phyloP scores from a whole-genome alignment of 2,888 invertebrate genomes.

The Lagria hirta region DNA sequence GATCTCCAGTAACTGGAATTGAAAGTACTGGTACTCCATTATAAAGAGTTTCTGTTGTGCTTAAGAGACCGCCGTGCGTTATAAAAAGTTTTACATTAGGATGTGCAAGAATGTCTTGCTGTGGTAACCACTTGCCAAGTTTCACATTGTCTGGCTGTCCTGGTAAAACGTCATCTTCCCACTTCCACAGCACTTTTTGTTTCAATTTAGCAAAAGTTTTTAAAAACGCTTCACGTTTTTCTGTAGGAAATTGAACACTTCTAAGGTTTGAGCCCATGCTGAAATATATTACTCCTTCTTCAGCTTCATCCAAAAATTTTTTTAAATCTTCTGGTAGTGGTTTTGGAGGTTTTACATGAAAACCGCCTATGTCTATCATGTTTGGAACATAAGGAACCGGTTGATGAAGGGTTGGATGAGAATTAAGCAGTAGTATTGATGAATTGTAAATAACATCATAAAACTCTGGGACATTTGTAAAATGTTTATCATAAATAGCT shows the following conservation, averaged over 20 bases:
- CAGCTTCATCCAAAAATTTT: conserved; percentile 56
- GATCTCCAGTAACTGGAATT: conserved; percentile 24
- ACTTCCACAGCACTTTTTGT: conserved; percentile 68
- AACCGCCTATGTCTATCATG: conserved; percentile 60
- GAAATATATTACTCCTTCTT: conserved; percentile 59
- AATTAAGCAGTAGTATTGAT: conserved; percentile 41
- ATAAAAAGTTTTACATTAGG: conserved; percentile 20
- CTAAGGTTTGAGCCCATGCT: conserved; percentile 63
- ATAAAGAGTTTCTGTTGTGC: conserved; percentile 23
- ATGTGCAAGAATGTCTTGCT: conserved; percentile 37
- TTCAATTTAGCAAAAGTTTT: conserved; percentile 61
- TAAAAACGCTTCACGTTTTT: conserved; percentile 57
- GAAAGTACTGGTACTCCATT: conserved; percentile 27
- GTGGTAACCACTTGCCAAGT: conserved; percentile 45
- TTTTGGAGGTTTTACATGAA: conserved; percentile 49
- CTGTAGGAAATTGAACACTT: conserved; percentile 58
- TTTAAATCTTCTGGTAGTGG: conserved; percentile 53
- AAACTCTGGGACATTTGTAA: conserved; percentile 37
- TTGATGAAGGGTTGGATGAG: conserved; percentile 56
- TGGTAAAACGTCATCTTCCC: conserved; percentile 58
- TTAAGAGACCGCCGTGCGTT: conserved; percentile 19
- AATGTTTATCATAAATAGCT: conserved; percentile 34
- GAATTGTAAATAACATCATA: conserved; percentile 36
- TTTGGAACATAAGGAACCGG: conserved; percentile 58
- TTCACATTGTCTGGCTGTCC: conserved; percentile 50